These are phyloP conservation scores for Aproaerema taeniolella DNA, from an alignment of 2,888 invertebrate genomes.

Conservation along the genomic window DNA sequence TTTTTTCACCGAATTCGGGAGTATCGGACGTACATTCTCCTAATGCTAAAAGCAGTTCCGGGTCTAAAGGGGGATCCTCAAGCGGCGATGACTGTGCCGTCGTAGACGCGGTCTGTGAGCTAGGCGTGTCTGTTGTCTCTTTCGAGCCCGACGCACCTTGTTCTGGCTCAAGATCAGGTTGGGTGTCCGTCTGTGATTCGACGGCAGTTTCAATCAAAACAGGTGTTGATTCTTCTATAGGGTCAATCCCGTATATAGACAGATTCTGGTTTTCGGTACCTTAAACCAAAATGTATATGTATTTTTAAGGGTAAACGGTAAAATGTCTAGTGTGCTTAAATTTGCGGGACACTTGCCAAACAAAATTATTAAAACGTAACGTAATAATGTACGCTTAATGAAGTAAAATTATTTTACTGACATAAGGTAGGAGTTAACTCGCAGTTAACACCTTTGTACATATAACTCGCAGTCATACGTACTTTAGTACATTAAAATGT, in stretches of 20 bases:
- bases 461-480: not conserved
- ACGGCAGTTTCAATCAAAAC: not conserved
- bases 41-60: constrained; percentile 1
- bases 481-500: no score
- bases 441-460: not conserved
- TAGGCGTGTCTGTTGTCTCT: not conserved
- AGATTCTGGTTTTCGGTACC: not conserved
- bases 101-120: not conserved
- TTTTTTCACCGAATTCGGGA: not conserved
- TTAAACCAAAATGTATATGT: not conserved
- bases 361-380: not conserved
- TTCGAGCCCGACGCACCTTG: not conserved
- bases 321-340: not conserved
- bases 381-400: not conserved
- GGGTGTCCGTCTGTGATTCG: not conserved
- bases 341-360: not conserved
- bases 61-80: not conserved
- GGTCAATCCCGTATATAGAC: no score
- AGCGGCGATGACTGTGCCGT: not conserved
- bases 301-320: not conserved
- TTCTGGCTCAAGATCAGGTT: not conserved
- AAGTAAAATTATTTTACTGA: not conserved
- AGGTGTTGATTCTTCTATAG: not conserved
- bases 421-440: not conserved
- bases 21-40: not conserved